A percentile compares a stretch with the other conserved stretches of the same genome.
These are phyloP conservation scores for Cnemophilus loriae DNA, from an alignment of 2,113 vertebrate genomes.

Conservation along the genomic window DNA sequence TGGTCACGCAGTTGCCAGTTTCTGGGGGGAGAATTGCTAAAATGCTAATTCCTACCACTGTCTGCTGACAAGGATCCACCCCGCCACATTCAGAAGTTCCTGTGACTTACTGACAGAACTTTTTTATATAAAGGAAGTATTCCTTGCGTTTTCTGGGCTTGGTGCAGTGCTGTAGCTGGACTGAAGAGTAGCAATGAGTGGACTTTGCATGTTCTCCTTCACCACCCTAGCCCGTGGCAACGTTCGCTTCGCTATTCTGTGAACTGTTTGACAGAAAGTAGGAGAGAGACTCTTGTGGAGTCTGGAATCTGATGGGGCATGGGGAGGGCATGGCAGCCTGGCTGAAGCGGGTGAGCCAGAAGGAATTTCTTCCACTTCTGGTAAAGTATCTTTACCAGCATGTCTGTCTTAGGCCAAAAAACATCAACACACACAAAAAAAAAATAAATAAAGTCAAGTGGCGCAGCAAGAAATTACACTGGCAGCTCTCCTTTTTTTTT, in stretches of 20 bases:
- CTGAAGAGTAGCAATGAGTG: constrained; percentile 66
- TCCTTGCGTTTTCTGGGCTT: constrained; percentile 61
- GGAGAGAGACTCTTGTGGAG: constrained; percentile 53
- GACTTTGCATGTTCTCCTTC: constrained; percentile 66
- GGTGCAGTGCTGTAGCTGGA: constrained; percentile 60
- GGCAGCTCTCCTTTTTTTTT: constrained; percentile 32
- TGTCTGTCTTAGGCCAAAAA: constrained; percentile 60
- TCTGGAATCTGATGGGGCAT: constrained; percentile 56
- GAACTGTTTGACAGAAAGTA: constrained; percentile 62
- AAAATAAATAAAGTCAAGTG: constrained; percentile 33
- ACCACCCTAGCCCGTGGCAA: constrained; percentile 53
- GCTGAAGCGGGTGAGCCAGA: constrained; percentile 57
- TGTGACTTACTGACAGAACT: constrained; percentile 62
- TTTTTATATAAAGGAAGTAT: constrained; percentile 55
- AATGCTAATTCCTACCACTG: constrained; percentile 52
- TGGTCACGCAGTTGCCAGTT: constrained; percentile 39
- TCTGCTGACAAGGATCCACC: constrained; percentile 64
- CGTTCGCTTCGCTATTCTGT: constrained; percentile 38
- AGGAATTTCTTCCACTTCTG: constrained; percentile 59
- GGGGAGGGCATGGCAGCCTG: constrained; percentile 58
- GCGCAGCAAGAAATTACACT: constrained; percentile 57
- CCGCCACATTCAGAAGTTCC: constrained; percentile 59
- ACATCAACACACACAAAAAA: background rate
- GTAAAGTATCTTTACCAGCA: constrained; percentile 63
- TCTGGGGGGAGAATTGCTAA: constrained; percentile 58